Conservation (phyloP, 2,888 invertebrate species). For the Meiosimyza platycephala region DNA sequence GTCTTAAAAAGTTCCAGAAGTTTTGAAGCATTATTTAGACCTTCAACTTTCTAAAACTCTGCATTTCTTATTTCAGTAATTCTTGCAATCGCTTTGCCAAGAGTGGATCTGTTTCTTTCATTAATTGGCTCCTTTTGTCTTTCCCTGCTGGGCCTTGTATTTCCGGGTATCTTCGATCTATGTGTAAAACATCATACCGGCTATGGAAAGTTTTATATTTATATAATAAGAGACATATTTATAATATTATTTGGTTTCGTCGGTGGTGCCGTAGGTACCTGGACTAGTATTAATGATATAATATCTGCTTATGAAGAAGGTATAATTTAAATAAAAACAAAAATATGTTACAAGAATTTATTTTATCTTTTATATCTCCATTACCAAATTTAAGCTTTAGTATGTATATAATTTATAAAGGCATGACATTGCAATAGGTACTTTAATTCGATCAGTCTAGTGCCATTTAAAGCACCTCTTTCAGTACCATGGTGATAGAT, state of each 20-base stretch:
- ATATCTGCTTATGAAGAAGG: too few species aligned
- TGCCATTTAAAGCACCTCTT: too few species aligned
- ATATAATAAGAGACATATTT: conserved; percentile 39
- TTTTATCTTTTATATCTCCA: too few species aligned
- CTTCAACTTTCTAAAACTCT: not conserved
- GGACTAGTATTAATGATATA: not conserved
- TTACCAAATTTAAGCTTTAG: too few species aligned
- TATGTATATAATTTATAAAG: too few species aligned
- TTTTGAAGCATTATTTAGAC: too few species aligned
- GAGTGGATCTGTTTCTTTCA: conserved; percentile 88
- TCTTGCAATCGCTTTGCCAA: conserved; percentile 81
- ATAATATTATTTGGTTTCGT: conserved; percentile 41
- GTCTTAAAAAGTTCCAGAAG: not conserved
- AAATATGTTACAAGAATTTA: too few species aligned
- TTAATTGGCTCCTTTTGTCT: conserved; percentile 91
- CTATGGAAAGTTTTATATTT: conserved; percentile 47
- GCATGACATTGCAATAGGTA: too few species aligned
- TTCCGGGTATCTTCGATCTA: conserved; percentile 88
- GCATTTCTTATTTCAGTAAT: conserved; percentile 44
- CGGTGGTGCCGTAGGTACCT: conserved; percentile 38
- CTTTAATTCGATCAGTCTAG: too few species aligned
- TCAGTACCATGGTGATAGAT: too few species aligned
- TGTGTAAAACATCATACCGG: conserved; percentile 73
- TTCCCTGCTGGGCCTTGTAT: conserved; percentile 88
- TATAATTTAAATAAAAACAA: too few species aligned